Percentiles rank a stretch among this genome's conserved stretches.
phyloP scores from a whole-genome alignment of 2,888 invertebrate genomes.

The Aspidiotus destructor region DNA sequence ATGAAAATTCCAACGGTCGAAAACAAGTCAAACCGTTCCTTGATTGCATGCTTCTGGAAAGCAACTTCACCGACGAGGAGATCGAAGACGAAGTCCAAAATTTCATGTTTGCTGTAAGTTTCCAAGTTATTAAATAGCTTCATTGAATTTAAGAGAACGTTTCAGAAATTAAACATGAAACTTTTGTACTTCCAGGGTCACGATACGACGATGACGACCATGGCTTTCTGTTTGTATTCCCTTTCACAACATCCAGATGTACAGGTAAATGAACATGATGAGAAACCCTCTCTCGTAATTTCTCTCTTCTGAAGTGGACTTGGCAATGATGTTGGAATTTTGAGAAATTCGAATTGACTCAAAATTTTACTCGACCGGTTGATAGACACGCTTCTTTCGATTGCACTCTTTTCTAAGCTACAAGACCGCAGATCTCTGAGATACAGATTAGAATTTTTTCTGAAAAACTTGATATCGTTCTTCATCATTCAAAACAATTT shows the following conservation, averaged over 20 bases:
- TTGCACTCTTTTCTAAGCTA: no score
- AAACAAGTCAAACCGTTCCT: slow-evolving; percentile 24
- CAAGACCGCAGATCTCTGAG: no score
- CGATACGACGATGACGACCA: slow-evolving; percentile 37
- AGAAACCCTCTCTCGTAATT: no score
- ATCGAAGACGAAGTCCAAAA: slow-evolving; percentile 35
- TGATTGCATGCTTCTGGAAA: slow-evolving; percentile 17
- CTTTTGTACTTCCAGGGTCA: slow-evolving; percentile 35
- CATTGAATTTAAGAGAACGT: not conserved
- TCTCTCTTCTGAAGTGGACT: no score
- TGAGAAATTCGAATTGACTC: not conserved
- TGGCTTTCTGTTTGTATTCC: slow-evolving; percentile 36
- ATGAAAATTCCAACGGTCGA: not conserved
- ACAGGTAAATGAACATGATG: slow-evolving; percentile 27
- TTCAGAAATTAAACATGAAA: no score
- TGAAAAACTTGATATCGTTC: no score
- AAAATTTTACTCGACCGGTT: not conserved
- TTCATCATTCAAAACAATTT: no score
- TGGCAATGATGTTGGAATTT: not conserved
- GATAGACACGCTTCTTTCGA: no score
- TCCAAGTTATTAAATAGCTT: not conserved
- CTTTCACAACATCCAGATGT: slow-evolving; percentile 35
- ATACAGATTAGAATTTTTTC: no score
- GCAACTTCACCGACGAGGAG: slow-evolving; percentile 28
- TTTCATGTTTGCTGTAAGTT: slow-evolving; percentile 34